Base-by-base conservation (phyloP, 2,888 invertebrate genomes). In the Mamestra brassicae region DNA sequence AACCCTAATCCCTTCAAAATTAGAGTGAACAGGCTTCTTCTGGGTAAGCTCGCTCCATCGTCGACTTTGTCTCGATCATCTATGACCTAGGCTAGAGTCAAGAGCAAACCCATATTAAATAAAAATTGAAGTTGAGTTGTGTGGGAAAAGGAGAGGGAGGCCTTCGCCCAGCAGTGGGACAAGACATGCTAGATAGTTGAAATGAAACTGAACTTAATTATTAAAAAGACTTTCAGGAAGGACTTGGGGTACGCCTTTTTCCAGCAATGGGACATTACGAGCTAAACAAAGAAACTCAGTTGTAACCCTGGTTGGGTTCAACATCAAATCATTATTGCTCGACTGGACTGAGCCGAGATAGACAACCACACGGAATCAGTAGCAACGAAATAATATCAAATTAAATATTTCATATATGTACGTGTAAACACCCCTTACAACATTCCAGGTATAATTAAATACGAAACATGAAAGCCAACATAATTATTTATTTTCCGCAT, bases 401-500 rank as follows among this genome's bases (percentile, higher is more conserved):
- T 10, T 42, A 42, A 5, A 4, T 6, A 4, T 6, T 38, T 38
- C 38, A 38, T 38, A 38, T 38, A 38, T 38, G 6, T 8, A 10
- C 7, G 6, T 63, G 11, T 54, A 15, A 55, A 58, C 15, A 17
- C 26, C 7, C 5, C 34, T 15, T 36, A 74, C 13, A 70, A 63
- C 34, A 77, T 77, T 61, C 15, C 38, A 50, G 64, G 34, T 42
- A 58, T 71, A 84, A 79, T 80, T 80, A 79, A 84, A 79, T 69
- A 45, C 10, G 61, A 38, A 57, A 69, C 60, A 55, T 72, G 50
- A 80, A 81, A 72, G 62, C 71, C 66, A 47, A 64, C 38, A 54
- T 72, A 66, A 80, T 80, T 60, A 80, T 75, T 80, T 83, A 78
- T 67, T 73, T 78, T 63, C 55, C 52, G 66, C 63, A 72, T 65